Evolutionary conservation across 2,888 invertebrate species (phyloP), one percentile per base, ranked within the genome.

Genomic region (Pyrrhosoma nymphula): DNA sequence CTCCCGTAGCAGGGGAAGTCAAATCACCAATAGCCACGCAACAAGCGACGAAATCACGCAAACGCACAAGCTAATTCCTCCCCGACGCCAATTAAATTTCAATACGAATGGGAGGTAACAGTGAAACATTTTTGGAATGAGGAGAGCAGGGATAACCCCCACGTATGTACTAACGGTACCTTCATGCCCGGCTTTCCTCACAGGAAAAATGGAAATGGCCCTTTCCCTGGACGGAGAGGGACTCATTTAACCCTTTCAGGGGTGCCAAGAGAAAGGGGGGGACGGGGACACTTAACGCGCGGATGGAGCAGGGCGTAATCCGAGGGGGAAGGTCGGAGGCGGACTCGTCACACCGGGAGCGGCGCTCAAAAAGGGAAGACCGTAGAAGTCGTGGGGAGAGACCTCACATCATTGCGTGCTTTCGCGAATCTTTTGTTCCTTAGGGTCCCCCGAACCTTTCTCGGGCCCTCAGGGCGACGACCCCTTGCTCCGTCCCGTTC

Each of bases 361-460:
- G 89, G 89, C 20, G 18, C 69, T 26, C 39, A 93, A 69, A 69
- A 60, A 56, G 35, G n/a, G 35, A 18, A 14, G 30, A 56, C 82
- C 30, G 18, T 30, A 56, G 30, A 16, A n/a, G 16, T 56, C 20
- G 20, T 20, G 60, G 8, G 35, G n/a, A 47, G 56, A 60, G 35
- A 30, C 30, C 35, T 30, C 90, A 60, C 60, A 63, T 63, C 63
- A 91, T 91, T 91, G 63, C 91, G 91, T 91, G 63, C 91, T 69
- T 69, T n/a, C 12, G 35, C 30, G 26, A 23, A 91, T 26, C 60
- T 60, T 63, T 91, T 91, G 91, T 91, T 39, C 91, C 35, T 0
- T 30, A 20, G 35, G 30, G 56, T 23, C n/a, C 56, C 60, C 23
- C 82, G 89, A 18, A 23, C 47, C 47, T 47, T 47, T 8, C 47